Evolutionary conservation across 30 jellyfish, hydroid and myxozoan genomes (phyloP).

Genomic region (Morbakka virulenta): DNA sequence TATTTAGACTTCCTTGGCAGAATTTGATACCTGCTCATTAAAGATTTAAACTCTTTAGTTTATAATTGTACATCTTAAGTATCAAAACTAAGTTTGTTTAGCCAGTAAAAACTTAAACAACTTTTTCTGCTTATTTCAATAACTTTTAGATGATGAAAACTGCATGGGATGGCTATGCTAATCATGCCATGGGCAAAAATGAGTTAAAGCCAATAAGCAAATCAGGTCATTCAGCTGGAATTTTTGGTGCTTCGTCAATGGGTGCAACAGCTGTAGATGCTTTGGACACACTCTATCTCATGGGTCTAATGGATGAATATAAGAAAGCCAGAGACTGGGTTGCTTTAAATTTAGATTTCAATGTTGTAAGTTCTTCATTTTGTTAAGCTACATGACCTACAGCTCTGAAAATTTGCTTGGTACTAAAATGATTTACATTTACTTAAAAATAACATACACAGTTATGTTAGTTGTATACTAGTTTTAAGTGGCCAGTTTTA

Average conservation of each 20-base stretch:
- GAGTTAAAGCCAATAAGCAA: constrained; percentile 92
- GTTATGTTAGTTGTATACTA: no score
- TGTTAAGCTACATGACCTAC: no score
- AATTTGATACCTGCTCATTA: no score
- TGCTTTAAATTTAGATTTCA: constrained; percentile 72
- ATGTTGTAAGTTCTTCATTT: constrained; percentile 82
- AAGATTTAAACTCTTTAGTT: no score
- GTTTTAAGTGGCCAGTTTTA: background rate
- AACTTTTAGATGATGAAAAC: constrained; percentile 93
- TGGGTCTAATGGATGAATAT: constrained; percentile 93
- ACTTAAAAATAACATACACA: no score
- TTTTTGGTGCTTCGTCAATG: constrained; percentile 89
- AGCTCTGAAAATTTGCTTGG: background rate
- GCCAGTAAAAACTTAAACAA: no score
- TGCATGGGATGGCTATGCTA: constrained; percentile 97
- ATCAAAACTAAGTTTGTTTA: no score
- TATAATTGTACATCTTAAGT: no score
- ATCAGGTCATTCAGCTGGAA: constrained; percentile 99
- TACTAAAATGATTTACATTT: background rate
- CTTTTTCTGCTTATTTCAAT: no score
- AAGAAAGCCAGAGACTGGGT: constrained; percentile 97
- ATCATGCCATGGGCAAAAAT: constrained; percentile 90
- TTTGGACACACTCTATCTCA: constrained; percentile 85
- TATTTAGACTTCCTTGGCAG: no score
- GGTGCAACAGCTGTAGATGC: constrained; percentile 98